Conservation (phyloP, 2,797 vertebrate genomes). For the Esox masquinongy region DNA sequence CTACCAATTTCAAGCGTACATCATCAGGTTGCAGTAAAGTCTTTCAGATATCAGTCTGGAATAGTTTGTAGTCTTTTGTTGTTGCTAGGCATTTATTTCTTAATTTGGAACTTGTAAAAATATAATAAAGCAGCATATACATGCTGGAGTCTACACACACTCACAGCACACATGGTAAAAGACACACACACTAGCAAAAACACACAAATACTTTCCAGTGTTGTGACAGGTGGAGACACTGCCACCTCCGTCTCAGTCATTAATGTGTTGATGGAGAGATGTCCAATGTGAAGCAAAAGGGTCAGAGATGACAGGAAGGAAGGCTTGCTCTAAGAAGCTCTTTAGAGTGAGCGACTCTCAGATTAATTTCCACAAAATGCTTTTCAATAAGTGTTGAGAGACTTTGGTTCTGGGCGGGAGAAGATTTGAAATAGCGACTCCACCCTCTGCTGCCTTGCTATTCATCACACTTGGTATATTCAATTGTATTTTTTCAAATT, state of each 20-base stretch:
- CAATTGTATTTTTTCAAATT: not conserved
- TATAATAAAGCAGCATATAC: no score
- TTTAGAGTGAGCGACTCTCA: not conserved
- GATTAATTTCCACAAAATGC: not conserved
- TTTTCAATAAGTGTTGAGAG: constrained; percentile 9
- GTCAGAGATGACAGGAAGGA: constrained; percentile 12
- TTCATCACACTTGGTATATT: not conserved
- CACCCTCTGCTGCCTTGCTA: constrained; percentile 5
- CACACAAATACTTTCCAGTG: not conserved
- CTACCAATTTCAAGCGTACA: no score
- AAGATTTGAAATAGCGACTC: not conserved
- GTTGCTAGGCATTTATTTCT: no score
- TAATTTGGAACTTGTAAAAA: no score
- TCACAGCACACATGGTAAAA: not conserved
- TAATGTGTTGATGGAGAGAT: constrained; percentile 4
- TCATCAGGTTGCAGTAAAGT: no score
- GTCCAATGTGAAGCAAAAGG: not conserved
- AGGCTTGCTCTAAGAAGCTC: not conserved
- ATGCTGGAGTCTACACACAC: not conserved
- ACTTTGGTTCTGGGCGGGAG: not conserved
- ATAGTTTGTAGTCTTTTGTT: no score
- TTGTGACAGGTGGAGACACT: constrained; percentile 6
- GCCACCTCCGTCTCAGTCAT: constrained; percentile 3
- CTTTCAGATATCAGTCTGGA: no score
- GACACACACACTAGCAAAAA: not conserved